Base-by-base conservation (phyloP, 1,140 invertebrate genomes). In the Tetraneura akinire region DNA sequence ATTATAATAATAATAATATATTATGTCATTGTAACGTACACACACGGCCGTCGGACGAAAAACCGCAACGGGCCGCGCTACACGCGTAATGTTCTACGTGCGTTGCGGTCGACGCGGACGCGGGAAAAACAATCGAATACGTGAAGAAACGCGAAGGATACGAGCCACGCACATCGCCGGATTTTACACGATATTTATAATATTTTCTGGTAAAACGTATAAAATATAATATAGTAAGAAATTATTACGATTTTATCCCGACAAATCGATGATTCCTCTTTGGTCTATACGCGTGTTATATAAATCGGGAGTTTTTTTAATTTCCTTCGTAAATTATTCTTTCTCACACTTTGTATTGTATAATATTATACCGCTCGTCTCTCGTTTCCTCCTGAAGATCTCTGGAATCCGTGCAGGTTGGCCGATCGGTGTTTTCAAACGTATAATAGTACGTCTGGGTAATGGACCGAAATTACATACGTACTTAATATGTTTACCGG, bases 381-480 rank as follows among this genome's bases (percentile, higher is more conserved):
- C 45, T 47, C 57, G 18, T 42, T 9, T 42, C 32, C 18, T 13
- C 9, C 32, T 11, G 32, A 4, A 10, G 10, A 1, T 14, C 1
- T 47, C 11, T 64, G n/a, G n/a, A 21, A 14, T 32, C 10, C 9
- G 9, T 37, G 0, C 8, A 11, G 9, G 9, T 9, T 26, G 26
- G 26, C 9, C 16, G 14, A 1, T 3, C 14, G 6, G 29, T 32
- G 29, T 16, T 18, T 32, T 62, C 0, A n/a, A 64, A 6, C 60
- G 60, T 18, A 21, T 21, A 26, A 11, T 3, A 5, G 3, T 1
- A 21, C 42, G 14, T 13, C 42, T 55, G 42, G 9, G 55, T 78
- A 78, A 78, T 78, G 74, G 74, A 78, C 55, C 74, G 74, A 78
- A 78, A 78, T 78, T 78, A 78, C 74, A 47, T 55, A 60, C 42